phyloP scores from a whole-genome alignment of 2,797 vertebrate species.

The Hafferia zeledoni region DNA sequence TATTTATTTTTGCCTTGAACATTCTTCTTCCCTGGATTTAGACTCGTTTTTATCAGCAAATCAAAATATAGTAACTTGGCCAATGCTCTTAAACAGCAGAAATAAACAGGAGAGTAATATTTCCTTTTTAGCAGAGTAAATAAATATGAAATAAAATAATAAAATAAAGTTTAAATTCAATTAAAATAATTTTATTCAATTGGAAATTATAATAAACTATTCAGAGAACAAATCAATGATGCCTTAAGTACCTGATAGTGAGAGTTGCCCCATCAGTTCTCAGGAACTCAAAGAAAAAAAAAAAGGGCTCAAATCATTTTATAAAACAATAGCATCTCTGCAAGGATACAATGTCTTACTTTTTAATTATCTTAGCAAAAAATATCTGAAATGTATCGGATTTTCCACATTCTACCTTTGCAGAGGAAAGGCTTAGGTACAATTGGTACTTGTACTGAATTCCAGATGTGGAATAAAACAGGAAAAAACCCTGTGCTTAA shows the following conservation, averaged over 20 bases:
- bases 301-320: neutral
- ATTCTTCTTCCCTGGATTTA: constrained; percentile 37
- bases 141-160: neutral
- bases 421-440: neutral
- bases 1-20: constrained; percentile 22
- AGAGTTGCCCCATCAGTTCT: neutral
- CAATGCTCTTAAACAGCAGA: neutral
- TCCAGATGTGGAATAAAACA: no score
- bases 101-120: neutral
- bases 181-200: neutral
- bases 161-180: neutral
- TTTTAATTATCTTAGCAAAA: neutral
- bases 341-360: neutral
- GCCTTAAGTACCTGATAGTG: neutral
- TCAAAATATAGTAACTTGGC: neutral
- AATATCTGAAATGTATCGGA: neutral
- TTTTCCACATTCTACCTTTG: neutral
- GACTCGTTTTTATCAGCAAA: constrained; percentile 28
- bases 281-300: neutral
- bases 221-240: neutral
- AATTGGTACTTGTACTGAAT: neutral
- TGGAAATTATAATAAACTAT: neutral
- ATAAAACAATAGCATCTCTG: neutral
- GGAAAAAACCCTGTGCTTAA: neutral
- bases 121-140: neutral